A percentile compares a stretch with the other conserved stretches of the same genome.
phyloP scores from a whole-genome alignment of 2,797 vertebrate genomes.

The Bothrops alternatus region DNA sequence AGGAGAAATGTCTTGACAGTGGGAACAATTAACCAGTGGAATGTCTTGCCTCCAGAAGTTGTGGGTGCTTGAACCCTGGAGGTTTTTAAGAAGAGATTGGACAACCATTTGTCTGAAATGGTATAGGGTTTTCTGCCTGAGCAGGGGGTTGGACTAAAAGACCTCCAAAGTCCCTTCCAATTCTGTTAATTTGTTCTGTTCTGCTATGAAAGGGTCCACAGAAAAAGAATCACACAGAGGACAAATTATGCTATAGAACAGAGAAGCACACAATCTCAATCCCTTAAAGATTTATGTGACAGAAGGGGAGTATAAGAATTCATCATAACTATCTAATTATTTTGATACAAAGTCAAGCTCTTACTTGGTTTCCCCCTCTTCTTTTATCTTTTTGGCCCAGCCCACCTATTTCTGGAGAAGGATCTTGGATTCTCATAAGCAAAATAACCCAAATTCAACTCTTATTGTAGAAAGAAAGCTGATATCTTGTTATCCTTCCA shows the following conservation, averaged over 20 bases:
- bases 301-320: not conserved
- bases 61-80: too few relatives aligned
- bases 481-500: not conserved
- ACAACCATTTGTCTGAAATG: too few relatives aligned
- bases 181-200: not conserved
- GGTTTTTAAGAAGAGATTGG: too few relatives aligned
- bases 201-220: not conserved
- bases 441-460: not conserved
- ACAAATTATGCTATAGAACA: not conserved
- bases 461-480: not conserved
- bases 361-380: not conserved
- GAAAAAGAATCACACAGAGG: not conserved
- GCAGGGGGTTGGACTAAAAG: not conserved
- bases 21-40: too few relatives aligned
- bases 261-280: not conserved
- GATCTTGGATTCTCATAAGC: not conserved
- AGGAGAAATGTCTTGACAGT: too few relatives aligned
- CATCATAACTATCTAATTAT: not conserved
- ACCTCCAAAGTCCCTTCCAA: not conserved
- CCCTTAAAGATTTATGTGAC: not conserved
- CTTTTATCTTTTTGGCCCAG: not conserved
- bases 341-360: not conserved
- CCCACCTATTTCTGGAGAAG: not conserved
- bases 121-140: too few relatives aligned
- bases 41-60: too few relatives aligned